These are phyloP conservation scores for Thaumatotibia leucotreta DNA, from an alignment of 1,140 invertebrate genomes.

Conservation along the genomic window DNA sequence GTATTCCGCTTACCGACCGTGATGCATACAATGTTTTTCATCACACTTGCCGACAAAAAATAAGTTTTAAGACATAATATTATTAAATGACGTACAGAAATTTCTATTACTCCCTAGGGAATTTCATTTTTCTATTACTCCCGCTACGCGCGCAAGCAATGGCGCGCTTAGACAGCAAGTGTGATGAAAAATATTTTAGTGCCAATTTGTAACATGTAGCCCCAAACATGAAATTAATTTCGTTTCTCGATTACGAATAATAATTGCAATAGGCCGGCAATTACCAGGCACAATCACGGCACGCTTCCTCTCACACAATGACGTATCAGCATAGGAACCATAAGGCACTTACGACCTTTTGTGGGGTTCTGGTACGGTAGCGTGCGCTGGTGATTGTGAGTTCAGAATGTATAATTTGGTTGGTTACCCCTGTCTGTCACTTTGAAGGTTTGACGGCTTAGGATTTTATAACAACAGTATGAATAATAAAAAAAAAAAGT, in stretches of 20 bases:
- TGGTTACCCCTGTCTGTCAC: conserved; percentile 8
- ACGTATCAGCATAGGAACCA: background rate
- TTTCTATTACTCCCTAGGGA: too few relatives aligned
- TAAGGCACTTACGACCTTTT: background rate
- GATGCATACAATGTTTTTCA: too few relatives aligned
- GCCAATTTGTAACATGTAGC: background rate
- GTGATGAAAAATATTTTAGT: too few relatives aligned
- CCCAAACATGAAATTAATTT: conserved; percentile 6
- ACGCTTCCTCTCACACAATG: background rate
- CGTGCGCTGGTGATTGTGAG: background rate
- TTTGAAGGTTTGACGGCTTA: background rate
- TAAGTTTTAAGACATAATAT: too few relatives aligned
- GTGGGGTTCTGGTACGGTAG: background rate
- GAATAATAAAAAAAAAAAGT: background rate
- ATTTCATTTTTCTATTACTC: too few relatives aligned
- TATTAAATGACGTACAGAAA: too few relatives aligned
- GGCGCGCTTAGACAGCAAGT: too few relatives aligned
- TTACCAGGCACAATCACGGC: background rate
- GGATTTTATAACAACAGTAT: background rate
- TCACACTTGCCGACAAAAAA: too few relatives aligned
- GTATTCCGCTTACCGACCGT: too few relatives aligned
- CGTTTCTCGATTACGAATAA: conserved; percentile 11
- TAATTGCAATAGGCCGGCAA: conserved; percentile 9
- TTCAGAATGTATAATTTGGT: conserved; percentile 1
- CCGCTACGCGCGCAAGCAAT: too few relatives aligned